Conservation (phyloP, 2,797 vertebrate species). For the Luscinia megarhynchos region DNA sequence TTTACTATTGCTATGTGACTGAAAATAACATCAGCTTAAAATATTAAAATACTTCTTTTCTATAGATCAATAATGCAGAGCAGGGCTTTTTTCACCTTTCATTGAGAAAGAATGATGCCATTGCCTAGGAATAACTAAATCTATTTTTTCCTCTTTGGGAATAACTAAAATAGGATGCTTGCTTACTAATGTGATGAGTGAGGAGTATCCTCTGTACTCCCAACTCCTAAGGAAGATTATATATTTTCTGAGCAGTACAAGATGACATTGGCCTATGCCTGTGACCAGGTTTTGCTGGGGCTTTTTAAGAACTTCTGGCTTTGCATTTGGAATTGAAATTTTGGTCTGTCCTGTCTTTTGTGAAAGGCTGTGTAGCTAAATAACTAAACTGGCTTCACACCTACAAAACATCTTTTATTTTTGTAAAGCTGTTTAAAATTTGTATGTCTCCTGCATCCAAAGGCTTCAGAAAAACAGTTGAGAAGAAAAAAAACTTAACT, state of each 20-base stretch:
- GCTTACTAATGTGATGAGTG: not conserved
- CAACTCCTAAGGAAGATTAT: not conserved
- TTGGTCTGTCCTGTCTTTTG: not conserved
- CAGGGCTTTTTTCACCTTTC: slow-evolving; percentile 4
- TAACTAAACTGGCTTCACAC: not conserved
- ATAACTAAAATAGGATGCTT: slow-evolving; percentile 27
- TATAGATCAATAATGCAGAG: not conserved
- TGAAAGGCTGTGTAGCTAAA: not conserved
- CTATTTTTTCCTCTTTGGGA: not conserved
- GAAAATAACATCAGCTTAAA: slow-evolving; percentile 44
- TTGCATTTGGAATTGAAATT: not conserved
- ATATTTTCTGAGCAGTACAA: not conserved
- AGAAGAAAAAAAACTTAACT: not conserved
- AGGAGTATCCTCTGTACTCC: not conserved
- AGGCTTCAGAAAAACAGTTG: not conserved
- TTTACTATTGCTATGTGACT: not conserved
- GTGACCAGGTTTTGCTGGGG: not conserved
- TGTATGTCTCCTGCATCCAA: not conserved
- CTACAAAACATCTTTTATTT: not conserved
- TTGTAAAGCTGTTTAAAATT: not conserved
- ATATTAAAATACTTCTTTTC: slow-evolving; percentile 15
- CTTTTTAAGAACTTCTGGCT: not conserved
- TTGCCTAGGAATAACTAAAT: slow-evolving; percentile 32
- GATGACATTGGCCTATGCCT: not conserved
- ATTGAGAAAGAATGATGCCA: slow-evolving; percentile 38